phyloP scores from a whole-genome alignment of 2,113 vertebrate species.

The Hemichromis elongatus region DNA sequence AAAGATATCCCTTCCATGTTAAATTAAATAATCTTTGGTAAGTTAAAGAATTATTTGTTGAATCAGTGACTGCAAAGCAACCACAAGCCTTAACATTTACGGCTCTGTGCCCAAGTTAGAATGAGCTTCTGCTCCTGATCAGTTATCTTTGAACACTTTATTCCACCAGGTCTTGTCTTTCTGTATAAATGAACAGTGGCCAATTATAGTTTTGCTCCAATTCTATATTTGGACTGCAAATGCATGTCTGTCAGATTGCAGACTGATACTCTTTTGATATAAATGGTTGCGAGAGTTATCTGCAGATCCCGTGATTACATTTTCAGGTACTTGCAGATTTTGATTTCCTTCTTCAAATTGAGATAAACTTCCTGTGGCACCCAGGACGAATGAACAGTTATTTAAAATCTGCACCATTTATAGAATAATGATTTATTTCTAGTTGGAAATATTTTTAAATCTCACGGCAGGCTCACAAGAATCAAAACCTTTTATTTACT shows the following conservation, averaged over 20 bases:
- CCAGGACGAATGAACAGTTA: not conserved
- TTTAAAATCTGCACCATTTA: not conserved
- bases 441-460: not conserved
- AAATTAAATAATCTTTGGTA: not conserved
- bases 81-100: not conserved
- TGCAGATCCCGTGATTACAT: not conserved
- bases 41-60: not conserved
- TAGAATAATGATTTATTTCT: not conserved
- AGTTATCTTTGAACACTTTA: not conserved
- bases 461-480: not conserved
- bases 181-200: not conserved
- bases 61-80: not conserved
- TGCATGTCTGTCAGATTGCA: not conserved
- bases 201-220: not conserved
- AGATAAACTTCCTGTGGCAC: not conserved
- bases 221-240: not conserved
- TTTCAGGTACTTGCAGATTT: not conserved
- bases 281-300: not conserved
- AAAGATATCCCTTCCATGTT: not conserved
- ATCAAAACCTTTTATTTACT: not conserved
- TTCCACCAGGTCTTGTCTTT: not conserved
- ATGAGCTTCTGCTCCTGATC: not conserved
- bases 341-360: not conserved
- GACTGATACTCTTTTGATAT: not conserved
- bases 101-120: not conserved